Evolutionary conservation across 2,888 invertebrate species (phyloP).

Genomic region (Pardosa pseudoannulata): DNA sequence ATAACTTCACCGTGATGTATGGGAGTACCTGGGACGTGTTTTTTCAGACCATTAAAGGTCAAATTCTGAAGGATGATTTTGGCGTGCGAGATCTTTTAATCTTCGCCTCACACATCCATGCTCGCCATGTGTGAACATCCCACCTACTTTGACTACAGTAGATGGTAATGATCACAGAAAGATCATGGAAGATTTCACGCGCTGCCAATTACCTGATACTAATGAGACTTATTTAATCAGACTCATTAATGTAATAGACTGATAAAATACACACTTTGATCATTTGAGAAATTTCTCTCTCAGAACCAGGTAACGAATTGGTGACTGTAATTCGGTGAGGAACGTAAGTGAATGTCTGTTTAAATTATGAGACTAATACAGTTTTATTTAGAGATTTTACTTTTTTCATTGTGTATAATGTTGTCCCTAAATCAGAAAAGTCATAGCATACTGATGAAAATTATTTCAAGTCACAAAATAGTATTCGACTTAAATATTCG

Average conservation of each 20-base stretch:
- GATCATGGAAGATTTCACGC: slow-evolving; percentile 43
- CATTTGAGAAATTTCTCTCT: neutral
- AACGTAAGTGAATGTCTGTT: no score
- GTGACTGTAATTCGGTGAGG: no score
- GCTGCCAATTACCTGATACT: slow-evolving; percentile 40
- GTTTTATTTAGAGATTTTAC: no score
- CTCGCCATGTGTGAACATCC: slow-evolving; percentile 37
- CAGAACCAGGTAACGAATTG: no score
- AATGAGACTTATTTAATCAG: slow-evolving; percentile 51
- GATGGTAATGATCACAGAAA: slow-evolving; percentile 30
- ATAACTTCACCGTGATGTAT: slow-evolving; percentile 46
- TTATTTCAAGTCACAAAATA: no score
- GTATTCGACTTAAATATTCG: no score
- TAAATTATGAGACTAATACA: no score
- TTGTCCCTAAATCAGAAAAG: no score
- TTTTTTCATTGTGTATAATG: no score
- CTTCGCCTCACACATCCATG: slow-evolving; percentile 41
- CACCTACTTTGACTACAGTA: slow-evolving; percentile 38
- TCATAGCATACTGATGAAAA: no score
- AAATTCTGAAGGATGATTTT: slow-evolving; percentile 40
- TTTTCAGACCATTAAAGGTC: slow-evolving; percentile 41
- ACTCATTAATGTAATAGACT: slow-evolving; percentile 45
- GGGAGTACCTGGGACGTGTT: slow-evolving; percentile 33
- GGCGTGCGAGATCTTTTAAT: slow-evolving; percentile 55
- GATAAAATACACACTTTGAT: slow-evolving; percentile 27